These are phyloP conservation scores for Sebastes vulpes DNA, from an alignment of 2,797 vertebrate species.

Conservation along the genomic window DNA sequence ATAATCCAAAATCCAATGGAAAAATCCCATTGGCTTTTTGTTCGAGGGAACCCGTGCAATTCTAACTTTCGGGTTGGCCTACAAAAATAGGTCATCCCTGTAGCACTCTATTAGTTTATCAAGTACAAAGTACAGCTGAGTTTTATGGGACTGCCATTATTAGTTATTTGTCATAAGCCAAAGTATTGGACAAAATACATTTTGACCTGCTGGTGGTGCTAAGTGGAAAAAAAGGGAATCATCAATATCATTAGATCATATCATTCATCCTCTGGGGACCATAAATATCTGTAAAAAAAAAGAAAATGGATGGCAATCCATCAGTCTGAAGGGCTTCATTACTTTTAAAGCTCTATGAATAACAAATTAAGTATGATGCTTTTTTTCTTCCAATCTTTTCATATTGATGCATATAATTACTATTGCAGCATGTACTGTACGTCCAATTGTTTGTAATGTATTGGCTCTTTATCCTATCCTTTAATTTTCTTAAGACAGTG, in stretches of 20 bases:
- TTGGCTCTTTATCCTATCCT: not conserved
- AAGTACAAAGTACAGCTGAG: not conserved
- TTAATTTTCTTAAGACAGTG: not conserved
- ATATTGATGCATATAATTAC: not conserved
- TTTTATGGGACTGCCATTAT: not conserved
- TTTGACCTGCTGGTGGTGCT: not conserved
- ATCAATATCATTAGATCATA: too few relatives aligned
- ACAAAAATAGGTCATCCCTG: too few relatives aligned
- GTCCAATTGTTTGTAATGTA: not conserved
- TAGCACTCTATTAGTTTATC: not conserved
- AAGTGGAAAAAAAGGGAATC: not conserved
- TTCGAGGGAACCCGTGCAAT: too few relatives aligned
- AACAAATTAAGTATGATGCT: not conserved
- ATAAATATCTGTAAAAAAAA: not conserved
- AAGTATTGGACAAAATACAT: not conserved
- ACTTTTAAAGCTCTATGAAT: not conserved
- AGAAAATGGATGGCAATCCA: not conserved
- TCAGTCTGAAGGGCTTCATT: not conserved
- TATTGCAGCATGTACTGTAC: not conserved
- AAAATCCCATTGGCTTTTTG: too few relatives aligned
- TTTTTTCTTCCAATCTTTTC: not conserved
- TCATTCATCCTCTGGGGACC: not conserved
- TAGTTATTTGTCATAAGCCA: not conserved
- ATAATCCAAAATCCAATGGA: too few relatives aligned
- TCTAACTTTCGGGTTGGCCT: too few relatives aligned